phyloP scores from a whole-genome alignment of 2,888 invertebrate genomes.

The Spicauda simplicius region DNA sequence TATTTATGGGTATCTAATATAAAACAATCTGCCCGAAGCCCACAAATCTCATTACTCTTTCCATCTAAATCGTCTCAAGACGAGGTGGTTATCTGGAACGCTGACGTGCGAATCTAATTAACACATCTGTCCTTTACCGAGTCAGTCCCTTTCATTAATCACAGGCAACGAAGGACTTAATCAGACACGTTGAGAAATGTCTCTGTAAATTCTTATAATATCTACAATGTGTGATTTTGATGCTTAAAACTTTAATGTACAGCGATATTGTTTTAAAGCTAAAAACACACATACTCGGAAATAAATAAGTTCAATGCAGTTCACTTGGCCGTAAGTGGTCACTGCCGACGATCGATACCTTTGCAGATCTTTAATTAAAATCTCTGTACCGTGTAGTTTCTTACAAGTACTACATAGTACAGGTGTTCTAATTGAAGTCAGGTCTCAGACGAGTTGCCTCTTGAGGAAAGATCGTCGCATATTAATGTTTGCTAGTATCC shows the following conservation, averaged over 20 bases:
- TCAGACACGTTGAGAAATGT: slow-evolving; percentile 35
- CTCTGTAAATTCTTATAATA: background rate
- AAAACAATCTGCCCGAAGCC: background rate
- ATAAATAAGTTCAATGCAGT: no score
- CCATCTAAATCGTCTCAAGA: slow-evolving; percentile 5
- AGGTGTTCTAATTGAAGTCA: no score
- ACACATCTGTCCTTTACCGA: slow-evolving; percentile 41
- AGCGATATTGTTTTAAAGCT: background rate
- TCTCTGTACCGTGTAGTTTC: no score
- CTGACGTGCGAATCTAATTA: slow-evolving; percentile 40
- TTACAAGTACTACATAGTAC: no score
- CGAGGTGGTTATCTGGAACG: slow-evolving; percentile 1
- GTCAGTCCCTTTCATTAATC: slow-evolving; percentile 43
- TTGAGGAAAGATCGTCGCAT: no score
- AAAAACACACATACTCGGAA: no score
- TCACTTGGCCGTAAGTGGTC: no score
- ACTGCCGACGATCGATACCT: no score
- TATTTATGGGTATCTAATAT: background rate
- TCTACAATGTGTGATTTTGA: background rate
- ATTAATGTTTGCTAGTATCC: no score
- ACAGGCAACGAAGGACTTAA: slow-evolving; percentile 42
- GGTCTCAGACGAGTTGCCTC: no score
- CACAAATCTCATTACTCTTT: slow-evolving; percentile 8
- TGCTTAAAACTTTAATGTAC: background rate
- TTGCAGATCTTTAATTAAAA: no score